A percentile compares a stretch with the other conserved stretches of the same genome.
Evolutionary conservation across 2,888 invertebrate genomes (phyloP).

Genomic region (Drosophila phalerata): DNA sequence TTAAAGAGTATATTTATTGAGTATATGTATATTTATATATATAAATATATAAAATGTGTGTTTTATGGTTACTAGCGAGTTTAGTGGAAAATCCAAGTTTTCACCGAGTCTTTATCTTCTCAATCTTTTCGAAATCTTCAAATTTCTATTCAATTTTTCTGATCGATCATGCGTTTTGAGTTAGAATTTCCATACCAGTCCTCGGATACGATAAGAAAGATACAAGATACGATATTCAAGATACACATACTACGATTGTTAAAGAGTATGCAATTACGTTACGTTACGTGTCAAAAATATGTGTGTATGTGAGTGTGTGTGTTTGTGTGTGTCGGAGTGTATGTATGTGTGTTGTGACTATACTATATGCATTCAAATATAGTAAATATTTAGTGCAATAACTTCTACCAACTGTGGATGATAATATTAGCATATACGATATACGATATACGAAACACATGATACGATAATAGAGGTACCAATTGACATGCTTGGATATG

Average conservation of each 20-base stretch:
- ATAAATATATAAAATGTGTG: slow-evolving; percentile 13
- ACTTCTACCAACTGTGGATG: slow-evolving; percentile 6
- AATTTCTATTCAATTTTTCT: slow-evolving; percentile 4
- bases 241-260: slow-evolving; percentile 45
- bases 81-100: background rate
- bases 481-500: slow-evolving; percentile 11
- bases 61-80: background rate
- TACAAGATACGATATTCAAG: slow-evolving; percentile 47
- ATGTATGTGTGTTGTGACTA: background rate
- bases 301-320: background rate
- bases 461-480: slow-evolving; percentile 6
- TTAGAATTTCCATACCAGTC: slow-evolving; percentile 55
- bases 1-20: slow-evolving; percentile 4
- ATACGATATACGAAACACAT: slow-evolving; percentile 8
- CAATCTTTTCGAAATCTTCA: background rate
- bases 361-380: slow-evolving; percentile 27
- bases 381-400: slow-evolving; percentile 9
- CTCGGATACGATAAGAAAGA: slow-evolving; percentile 51
- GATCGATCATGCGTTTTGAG: slow-evolving; percentile 41
- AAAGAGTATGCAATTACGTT: slow-evolving; percentile 28
- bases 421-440: background rate
- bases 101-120: background rate
- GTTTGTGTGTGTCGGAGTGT: background rate
- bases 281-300: slow-evolving; percentile 8
- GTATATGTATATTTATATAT: slow-evolving; percentile 10